Evolutionary conservation across 30 jellyfish, hydroid and myxozoan species (phyloP).

Genomic region (Mastigias papua): DNA sequence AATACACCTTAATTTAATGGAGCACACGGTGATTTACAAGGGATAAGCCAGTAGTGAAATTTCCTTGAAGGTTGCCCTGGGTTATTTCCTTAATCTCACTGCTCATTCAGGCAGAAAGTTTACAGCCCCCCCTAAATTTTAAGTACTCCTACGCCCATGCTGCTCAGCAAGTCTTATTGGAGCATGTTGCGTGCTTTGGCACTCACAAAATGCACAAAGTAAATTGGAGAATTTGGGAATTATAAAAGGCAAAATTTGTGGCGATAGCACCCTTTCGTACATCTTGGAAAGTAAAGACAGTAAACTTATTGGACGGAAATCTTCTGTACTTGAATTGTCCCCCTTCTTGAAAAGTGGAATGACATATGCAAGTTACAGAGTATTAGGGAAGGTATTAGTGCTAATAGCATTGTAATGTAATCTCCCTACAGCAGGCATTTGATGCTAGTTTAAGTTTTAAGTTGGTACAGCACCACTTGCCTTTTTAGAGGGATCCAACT

Average conservation of each 20-base stretch:
- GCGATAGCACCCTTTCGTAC: conserved; percentile 32
- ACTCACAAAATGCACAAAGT: conserved; percentile 19
- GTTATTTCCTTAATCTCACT: too few relatives aligned
- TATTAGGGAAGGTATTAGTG: conserved; percentile 36
- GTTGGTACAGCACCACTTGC: conserved; percentile 51
- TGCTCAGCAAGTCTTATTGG: neutral
- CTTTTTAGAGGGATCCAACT: conserved; percentile 45
- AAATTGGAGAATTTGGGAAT: too few relatives aligned
- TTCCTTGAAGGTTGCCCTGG: too few relatives aligned
- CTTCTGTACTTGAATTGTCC: conserved; percentile 17
- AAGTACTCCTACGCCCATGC: too few relatives aligned
- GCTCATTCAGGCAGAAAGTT: too few relatives aligned
- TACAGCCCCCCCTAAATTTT: too few relatives aligned
- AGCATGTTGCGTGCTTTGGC: conserved; percentile 9
- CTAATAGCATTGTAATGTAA: conserved; percentile 25
- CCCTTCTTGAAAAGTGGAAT: conserved; percentile 23
- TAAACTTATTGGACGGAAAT: conserved; percentile 40
- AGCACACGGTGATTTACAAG: too few relatives aligned
- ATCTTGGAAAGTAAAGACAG: conserved; percentile 36
- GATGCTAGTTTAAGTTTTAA: conserved; percentile 43
- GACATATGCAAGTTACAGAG: conserved; percentile 39
- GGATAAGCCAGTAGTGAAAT: too few relatives aligned
- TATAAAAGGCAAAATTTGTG: conserved; percentile 19
- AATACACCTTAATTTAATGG: too few relatives aligned
- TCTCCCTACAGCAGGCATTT: conserved; percentile 36